phyloP scores from a whole-genome alignment of 2,888 invertebrate species.

The Adela reaumurella region DNA sequence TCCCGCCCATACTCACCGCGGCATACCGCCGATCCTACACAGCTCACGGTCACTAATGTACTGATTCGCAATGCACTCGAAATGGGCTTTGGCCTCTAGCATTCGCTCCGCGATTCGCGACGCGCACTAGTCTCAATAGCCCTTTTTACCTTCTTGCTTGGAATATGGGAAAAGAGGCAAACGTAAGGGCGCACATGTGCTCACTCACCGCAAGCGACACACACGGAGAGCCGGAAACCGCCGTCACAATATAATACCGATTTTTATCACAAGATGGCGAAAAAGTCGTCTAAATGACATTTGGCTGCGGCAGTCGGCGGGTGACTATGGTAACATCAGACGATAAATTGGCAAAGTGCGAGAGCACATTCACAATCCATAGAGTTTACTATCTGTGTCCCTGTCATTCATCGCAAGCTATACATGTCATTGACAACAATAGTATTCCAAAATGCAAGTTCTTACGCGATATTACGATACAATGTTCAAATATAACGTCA shows the following conservation, averaged over 20 bases:
- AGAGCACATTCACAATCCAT: no score
- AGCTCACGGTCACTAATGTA: neutral
- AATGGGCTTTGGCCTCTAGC: neutral
- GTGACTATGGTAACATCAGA: no score
- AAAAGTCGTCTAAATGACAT: no score
- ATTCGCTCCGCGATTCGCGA: neutral
- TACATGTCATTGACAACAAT: no score
- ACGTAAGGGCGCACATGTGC: constrained; percentile 16
- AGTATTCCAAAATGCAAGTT: no score
- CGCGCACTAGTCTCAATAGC: neutral
- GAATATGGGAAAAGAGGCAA: constrained; percentile 12
- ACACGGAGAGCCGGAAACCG: constrained; percentile 5
- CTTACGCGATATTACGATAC: no score
- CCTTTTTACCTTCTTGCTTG: neutral
- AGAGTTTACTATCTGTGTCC: no score
- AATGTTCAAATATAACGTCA: no score
- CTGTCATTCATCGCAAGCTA: no score
- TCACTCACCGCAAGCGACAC: constrained; percentile 5
- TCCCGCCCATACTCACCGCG: constrained; percentile 53
- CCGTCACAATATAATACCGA: neutral
- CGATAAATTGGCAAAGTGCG: no score
- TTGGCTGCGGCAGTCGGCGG: no score
- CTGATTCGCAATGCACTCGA: neutral
- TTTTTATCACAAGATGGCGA: neutral
- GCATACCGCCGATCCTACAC: constrained; percentile 43